Percentiles rank a stretch among this genome's conserved stretches.
Conservation (phyloP, 2,113 vertebrate species). For the Pseudopipra pipra region DNA sequence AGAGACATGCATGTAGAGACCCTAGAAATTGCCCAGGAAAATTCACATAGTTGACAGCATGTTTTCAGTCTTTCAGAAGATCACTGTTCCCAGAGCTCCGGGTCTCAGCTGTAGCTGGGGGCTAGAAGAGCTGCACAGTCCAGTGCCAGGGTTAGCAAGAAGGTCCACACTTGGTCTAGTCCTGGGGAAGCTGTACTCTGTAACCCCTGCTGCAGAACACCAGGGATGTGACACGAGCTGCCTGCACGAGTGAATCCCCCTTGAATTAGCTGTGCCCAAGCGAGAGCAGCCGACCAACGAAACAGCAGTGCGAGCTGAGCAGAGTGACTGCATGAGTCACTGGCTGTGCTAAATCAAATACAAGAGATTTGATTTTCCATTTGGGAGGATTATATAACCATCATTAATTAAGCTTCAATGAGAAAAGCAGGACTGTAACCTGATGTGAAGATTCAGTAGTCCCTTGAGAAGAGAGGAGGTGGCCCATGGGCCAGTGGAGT, state of each 20-base stretch:
- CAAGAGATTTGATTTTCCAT: constrained; percentile 47
- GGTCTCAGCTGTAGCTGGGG: background rate
- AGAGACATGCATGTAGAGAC: background rate
- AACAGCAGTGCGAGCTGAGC: background rate
- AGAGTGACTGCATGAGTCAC: constrained; percentile 30
- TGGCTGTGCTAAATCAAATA: constrained; percentile 54
- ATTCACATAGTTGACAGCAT: background rate
- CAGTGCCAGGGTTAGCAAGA: background rate
- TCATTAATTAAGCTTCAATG: constrained; percentile 61
- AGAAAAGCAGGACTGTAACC: constrained; percentile 27
- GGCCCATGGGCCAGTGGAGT: background rate
- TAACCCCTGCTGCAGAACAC: background rate
- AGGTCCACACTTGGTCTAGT: background rate
- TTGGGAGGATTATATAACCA: constrained; percentile 59
- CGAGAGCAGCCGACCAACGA: background rate
- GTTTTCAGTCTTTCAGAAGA: background rate
- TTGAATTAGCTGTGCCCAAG: background rate
- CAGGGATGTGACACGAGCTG: background rate
- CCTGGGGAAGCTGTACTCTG: background rate
- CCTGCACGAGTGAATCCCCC: background rate
- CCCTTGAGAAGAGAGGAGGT: background rate
- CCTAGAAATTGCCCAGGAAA: background rate
- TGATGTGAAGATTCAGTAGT: background rate
- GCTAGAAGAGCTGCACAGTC: background rate
- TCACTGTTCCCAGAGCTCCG: background rate